Percentiles rank a stretch among this genome's conserved stretches.
These are phyloP conservation scores for Ectemnius lituratus DNA, from an alignment of 2,888 invertebrate species.

Conservation along the genomic window DNA sequence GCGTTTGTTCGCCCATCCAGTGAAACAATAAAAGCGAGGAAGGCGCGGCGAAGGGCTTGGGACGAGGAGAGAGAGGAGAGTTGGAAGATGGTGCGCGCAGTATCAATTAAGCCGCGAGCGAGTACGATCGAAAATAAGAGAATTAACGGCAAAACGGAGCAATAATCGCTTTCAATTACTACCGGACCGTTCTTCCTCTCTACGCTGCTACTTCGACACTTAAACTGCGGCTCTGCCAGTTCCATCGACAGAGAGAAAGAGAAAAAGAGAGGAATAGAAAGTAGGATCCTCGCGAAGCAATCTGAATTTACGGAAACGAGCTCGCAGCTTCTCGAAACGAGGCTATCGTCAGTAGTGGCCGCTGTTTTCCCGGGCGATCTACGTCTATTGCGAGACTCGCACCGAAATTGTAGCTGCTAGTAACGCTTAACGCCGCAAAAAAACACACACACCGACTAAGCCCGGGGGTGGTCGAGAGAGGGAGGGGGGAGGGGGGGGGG, in stretches of 20 bases:
- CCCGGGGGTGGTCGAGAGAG: no score
- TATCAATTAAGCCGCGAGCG: conserved; percentile 7
- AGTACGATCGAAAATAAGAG: neutral
- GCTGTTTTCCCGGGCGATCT: conserved; percentile 17
- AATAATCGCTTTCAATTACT: conserved; percentile 9
- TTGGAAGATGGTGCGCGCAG: neutral
- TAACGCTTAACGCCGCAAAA: conserved; percentile 50
- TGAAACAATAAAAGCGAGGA: no score
- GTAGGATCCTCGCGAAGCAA: neutral
- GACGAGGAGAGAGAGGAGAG: no score
- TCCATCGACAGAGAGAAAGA: no score
- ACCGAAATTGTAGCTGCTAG: conserved; percentile 45
- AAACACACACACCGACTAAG: no score
- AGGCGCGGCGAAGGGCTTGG: no score
- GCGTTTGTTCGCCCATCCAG: neutral
- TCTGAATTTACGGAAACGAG: conserved; percentile 2
- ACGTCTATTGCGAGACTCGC: conserved; percentile 39
- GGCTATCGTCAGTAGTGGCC: neutral
- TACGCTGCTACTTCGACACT: no score
- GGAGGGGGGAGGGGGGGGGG: conserved; percentile 55
- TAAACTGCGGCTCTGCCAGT: no score
- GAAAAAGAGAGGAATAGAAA: no score
- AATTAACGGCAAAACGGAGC: conserved; percentile 5
- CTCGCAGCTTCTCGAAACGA: conserved; percentile 4
- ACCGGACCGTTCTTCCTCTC: no score